Percentiles rank a stretch among this genome's conserved stretches.
phyloP scores from a whole-genome alignment of 2,113 vertebrate genomes.

The Anseranas semipalmata region DNA sequence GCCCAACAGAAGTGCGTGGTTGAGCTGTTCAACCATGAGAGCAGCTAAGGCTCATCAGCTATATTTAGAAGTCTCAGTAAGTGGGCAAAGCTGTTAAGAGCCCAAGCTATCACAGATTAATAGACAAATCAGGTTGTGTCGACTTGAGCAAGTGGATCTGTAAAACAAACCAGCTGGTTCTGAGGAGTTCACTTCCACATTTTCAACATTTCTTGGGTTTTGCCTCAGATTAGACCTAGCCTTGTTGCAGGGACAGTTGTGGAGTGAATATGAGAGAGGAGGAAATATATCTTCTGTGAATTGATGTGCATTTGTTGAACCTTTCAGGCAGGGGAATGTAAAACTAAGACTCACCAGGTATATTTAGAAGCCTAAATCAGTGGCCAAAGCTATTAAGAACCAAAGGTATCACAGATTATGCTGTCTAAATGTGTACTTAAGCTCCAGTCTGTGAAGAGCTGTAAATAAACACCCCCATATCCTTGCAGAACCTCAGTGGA shows the following conservation, averaged over 20 bases:
- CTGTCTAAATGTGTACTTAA: neutral
- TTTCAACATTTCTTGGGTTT: neutral
- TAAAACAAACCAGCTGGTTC: neutral
- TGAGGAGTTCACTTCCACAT: neutral
- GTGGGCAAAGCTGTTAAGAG: neutral
- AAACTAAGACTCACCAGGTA: neutral
- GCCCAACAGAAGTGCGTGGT: neutral
- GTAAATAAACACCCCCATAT: neutral
- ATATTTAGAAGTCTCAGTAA: slow-evolving; percentile 18
- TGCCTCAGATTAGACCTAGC: neutral
- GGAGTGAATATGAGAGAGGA: neutral
- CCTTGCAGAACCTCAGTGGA: neutral
- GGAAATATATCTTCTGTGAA: neutral
- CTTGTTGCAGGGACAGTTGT: neutral
- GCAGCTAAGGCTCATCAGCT: neutral
- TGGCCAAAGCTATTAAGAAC: neutral
- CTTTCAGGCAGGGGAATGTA: neutral
- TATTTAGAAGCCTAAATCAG: slow-evolving; percentile 23
- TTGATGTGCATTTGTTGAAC: neutral
- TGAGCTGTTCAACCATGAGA: neutral
- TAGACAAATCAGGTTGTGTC: neutral
- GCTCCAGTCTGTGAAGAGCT: neutral
- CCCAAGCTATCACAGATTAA: neutral
- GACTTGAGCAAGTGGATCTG: neutral
- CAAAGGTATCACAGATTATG: neutral